Evolutionary conservation across 2,797 vertebrate genomes (phyloP), one percentile per base, ranked within the genome.

Genomic region (Sebastes trivittatus): DNA sequence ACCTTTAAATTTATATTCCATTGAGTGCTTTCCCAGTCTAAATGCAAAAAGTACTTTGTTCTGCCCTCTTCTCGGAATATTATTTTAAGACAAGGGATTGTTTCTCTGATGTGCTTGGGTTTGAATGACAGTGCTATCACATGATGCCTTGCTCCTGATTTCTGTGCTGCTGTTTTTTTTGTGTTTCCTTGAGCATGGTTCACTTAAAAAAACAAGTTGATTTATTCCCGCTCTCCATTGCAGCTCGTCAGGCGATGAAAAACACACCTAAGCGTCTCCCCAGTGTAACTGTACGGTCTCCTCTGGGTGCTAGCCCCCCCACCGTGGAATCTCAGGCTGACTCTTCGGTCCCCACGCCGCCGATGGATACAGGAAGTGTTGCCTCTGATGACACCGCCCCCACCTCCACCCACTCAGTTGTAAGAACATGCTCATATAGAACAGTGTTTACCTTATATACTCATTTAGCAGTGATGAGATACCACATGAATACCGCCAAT

Each of bases 161-260:
- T 81, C 20, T 80, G 16, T 55, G 25, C 29, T 34, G 63, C 10
- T 14, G 0, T 49, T 66, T 27, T 52, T 65, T 34, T 64, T 36
- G 0, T 42, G 4, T 65, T 25, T 77, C 25, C 32, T 38, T 23
- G 11, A 72, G n/a, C 6, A 13, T 3, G 7, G 11, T 64, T 58
- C 1, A 72, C 11, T 4, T 29, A 23, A 10, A 14, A 46, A 49
- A 7, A 59, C 46, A 8, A 18, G 18, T 8, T 1, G 1, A 64
- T 42, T 58, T 1, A 23, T 32, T 72, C 9, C 29, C 5, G 18
- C 54, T 55, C n/a, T 30, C 38, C 27, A 8, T 92, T 89, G 4
- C 92, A 99, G 98, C 97, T 91, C 98, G 98, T 27, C 98, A 97
- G 95, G 97, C 97, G 64, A 93, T 97, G 85, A 99, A 99, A 94